A percentile compares a stretch with the other conserved stretches of the same genome.
Conservation (phyloP, 2,113 vertebrate species). For the Arvicanthis niloticus region DNA sequence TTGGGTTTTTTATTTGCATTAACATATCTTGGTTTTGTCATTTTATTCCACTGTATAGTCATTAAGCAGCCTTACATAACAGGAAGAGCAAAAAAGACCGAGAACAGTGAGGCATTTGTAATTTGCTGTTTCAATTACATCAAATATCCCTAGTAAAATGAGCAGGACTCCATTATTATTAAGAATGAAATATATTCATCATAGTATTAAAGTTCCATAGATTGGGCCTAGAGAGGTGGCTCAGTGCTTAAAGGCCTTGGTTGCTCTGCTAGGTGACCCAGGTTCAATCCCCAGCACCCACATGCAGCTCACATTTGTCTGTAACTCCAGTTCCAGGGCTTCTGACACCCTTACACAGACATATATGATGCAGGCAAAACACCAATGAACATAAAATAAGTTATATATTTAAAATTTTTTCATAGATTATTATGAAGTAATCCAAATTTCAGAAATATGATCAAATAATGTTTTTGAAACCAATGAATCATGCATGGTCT, state of each 20-base stretch:
- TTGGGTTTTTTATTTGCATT: background rate
- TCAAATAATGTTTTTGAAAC: conserved; percentile 40
- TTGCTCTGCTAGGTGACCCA: background rate
- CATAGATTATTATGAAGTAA: background rate
- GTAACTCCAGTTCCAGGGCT: background rate
- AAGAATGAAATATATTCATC: conserved; percentile 14
- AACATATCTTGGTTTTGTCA: background rate
- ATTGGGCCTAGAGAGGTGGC: background rate
- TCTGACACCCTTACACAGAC: background rate
- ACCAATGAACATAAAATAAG: background rate
- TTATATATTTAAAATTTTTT: background rate
- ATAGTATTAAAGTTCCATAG: background rate
- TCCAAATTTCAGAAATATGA: conserved; percentile 25
- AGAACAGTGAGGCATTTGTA: conserved; percentile 17
- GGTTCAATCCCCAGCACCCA: background rate
- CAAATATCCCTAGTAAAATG: conserved; percentile 15
- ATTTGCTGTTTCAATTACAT: background rate
- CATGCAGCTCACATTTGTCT: background rate
- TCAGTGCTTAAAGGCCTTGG: background rate
- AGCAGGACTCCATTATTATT: background rate
- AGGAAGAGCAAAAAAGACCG: conserved; percentile 31
- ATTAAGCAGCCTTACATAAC: background rate
- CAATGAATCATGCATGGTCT: background rate
- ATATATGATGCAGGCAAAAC: background rate
- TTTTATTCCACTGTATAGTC: background rate